Evolutionary conservation across 2,113 vertebrate genomes (phyloP).

Genomic region (Glaucomys volans): DNA sequence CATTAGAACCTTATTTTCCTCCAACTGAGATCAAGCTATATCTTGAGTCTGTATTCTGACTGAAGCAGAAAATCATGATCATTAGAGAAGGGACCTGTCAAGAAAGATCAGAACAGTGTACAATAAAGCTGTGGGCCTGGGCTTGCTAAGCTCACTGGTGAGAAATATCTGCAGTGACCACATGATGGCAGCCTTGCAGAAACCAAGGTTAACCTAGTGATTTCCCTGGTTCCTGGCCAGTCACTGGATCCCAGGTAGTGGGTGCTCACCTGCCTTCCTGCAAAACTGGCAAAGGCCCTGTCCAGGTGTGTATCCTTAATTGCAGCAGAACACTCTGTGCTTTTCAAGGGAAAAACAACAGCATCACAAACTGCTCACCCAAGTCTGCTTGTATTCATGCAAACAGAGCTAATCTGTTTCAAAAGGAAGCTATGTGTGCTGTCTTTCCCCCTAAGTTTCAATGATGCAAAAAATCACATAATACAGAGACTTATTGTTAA

Average conservation of each 20-base stretch:
- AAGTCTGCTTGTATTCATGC: no score
- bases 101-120: no score
- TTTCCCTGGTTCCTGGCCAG: neutral
- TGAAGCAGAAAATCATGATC: no score
- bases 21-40: fast-evolving
- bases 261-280: neutral
- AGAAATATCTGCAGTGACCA: no score
- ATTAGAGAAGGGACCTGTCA: no score
- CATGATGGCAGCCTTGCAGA: constrained; percentile 1
- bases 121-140: neutral
- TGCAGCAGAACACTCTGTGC: no score
- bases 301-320: no score
- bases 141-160: neutral
- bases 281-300: neutral
- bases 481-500: neutral
- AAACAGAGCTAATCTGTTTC: neutral
- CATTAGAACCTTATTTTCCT: neutral
- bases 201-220: neutral
- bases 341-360: no score
- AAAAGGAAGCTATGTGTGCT: neutral
- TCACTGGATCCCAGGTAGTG: no score
- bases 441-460: fast-evolving
- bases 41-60: neutral
- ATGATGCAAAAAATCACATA: neutral
- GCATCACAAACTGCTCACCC: fast-evolving